phyloP scores from a whole-genome alignment of 2,797 vertebrate genomes.

The Sardinella longiceps region DNA sequence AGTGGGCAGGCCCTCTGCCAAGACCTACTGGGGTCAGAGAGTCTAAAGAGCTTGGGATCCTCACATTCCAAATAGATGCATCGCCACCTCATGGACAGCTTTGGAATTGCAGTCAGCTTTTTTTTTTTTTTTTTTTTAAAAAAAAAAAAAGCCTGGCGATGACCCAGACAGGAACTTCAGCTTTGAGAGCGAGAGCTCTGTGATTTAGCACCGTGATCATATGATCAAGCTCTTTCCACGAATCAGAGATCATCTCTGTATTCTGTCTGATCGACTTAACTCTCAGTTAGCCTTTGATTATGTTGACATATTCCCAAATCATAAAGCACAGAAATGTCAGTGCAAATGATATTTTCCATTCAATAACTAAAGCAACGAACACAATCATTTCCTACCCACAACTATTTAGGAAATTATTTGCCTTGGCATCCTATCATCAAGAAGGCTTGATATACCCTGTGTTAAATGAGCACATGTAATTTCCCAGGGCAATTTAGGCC shows the following conservation, averaged over 20 bases:
- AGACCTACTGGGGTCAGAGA: neutral
- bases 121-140: neutral
- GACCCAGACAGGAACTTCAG: neutral
- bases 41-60: conserved; percentile 13
- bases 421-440: neutral
- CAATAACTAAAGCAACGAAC: neutral
- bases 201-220: neutral
- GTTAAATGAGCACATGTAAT: neutral
- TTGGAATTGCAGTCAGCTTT: neutral
- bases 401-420: conserved; percentile 1
- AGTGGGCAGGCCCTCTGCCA: neutral
- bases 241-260: neutral
- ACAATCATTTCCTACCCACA: conserved; percentile 16
- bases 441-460: neutral
- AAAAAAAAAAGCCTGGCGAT: neutral
- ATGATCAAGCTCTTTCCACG: neutral
- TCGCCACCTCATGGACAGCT: conserved; percentile 58
- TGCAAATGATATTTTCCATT: neutral
- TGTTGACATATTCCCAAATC: neutral
- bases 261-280: neutral
- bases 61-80: neutral
- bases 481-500: conserved; percentile 9
- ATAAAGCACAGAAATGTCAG: neutral
- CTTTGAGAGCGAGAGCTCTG: neutral
- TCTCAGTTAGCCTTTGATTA: conserved; percentile 8